phyloP scores from a whole-genome alignment of 2,888 invertebrate genomes.

The Anthrax anthrax region DNA sequence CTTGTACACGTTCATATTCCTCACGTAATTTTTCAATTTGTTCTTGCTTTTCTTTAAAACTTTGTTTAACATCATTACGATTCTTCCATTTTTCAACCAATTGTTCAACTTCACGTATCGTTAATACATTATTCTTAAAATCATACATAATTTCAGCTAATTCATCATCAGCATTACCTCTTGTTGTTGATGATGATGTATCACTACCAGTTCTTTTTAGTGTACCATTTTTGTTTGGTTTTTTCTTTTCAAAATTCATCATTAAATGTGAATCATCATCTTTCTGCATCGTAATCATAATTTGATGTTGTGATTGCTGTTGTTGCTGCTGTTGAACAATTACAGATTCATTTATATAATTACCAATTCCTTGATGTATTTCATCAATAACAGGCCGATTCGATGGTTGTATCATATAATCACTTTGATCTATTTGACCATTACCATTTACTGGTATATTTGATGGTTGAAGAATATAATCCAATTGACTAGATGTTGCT shows the following conservation, averaged over 20 bases:
- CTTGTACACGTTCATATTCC: conserved; percentile 70
- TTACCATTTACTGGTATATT: conserved; percentile 41
- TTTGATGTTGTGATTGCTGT: not conserved
- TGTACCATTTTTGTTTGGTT: conserved; percentile 21
- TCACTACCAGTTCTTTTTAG: conserved; percentile 31
- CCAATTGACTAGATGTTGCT: conserved; percentile 24
- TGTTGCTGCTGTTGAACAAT: not conserved
- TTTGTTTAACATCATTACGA: conserved; percentile 74
- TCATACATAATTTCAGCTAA: conserved; percentile 76
- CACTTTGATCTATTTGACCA: conserved; percentile 20
- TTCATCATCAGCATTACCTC: conserved; percentile 46
- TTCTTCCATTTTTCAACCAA: conserved; percentile 78
- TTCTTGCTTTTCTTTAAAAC: conserved; percentile 70
- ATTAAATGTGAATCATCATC: conserved; percentile 12
- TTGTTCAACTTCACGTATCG: conserved; percentile 70
- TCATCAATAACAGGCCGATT: conserved; percentile 27
- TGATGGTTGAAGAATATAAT: conserved; percentile 47
- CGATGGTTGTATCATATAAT: conserved; percentile 32
- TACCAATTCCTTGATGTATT: conserved; percentile 17
- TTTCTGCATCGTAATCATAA: not conserved
- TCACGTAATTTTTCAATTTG: conserved; percentile 65
- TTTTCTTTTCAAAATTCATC: conserved; percentile 12
- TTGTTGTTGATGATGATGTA: conserved; percentile 24
- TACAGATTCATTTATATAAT: conserved; percentile 6
- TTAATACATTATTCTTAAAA: conserved; percentile 77